Evolutionary conservation across 2,888 invertebrate genomes (phyloP), one percentile per base, ranked within the genome.

Genomic region (Rotaria magnacalcarata): DNA sequence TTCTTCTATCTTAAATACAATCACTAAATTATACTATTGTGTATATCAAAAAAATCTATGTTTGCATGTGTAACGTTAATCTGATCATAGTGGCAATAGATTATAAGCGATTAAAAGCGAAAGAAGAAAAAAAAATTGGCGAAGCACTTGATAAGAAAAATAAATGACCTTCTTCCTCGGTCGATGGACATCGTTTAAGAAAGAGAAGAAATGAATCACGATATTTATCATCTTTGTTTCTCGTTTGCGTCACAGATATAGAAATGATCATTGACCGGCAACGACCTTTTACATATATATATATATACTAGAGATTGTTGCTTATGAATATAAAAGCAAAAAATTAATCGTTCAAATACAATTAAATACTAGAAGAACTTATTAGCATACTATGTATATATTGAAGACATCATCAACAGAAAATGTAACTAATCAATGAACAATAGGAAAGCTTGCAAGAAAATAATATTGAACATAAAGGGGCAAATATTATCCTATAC

Each of bases 111-210:
- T 67, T 67, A 52, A 14, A 16, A 52, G 52, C 16, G 16, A 14
- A 14, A 67, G 27, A 16, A 34, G n/a, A 54, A 21, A 54, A 21
- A 54, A 67, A 67, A 67, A 34, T 11, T 16, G 14, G 5, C 14
- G 67, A 67, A 67, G 67, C 67, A 67, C 67, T 67, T 67, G 67
- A 67, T 67, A 67, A 67, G 67, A n/a, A 58, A n/a, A 58, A 58
- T 24, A 58, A 27, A 67, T 67, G 34, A 67, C 67, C 67, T 67
- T 67, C 27, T 67, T 67, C 67, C 14, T 67, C 67, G 27, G 4
- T 67, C 67, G 10, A 67, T 34, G 67, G 67, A 67, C 67, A 67
- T 67, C 67, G 34, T 34, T 67, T 27, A 27, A 14, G 16, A 67
- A 34, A 27, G 3, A 60, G 24, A 10, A 67, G 27, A 67, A 67